Conservation (phyloP, 2,888 invertebrate genomes). For the Galerucella pusilla region DNA sequence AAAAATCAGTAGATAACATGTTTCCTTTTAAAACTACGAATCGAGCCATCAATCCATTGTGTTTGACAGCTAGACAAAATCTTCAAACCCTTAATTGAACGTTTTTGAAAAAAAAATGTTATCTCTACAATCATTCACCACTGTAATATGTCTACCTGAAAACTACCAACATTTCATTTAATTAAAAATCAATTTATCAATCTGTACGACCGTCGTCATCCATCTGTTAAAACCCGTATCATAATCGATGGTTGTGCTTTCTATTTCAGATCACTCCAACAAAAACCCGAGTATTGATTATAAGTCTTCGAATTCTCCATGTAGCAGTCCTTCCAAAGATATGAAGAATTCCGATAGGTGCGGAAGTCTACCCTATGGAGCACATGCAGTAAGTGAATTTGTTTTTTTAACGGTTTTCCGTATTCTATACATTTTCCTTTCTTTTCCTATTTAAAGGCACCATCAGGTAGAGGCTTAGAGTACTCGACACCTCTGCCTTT, state of each 20-base stretch:
- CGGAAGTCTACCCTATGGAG: slow-evolving; percentile 42
- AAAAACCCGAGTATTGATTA: slow-evolving; percentile 86
- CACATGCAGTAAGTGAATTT: slow-evolving; percentile 22
- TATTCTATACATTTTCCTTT: no score
- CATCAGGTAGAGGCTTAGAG: no score
- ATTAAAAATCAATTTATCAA: slow-evolving; percentile 30
- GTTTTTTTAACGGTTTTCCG: no score
- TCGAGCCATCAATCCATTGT: background rate
- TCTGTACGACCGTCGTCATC: slow-evolving; percentile 22
- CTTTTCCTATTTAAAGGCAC: no score
- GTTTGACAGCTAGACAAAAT: background rate
- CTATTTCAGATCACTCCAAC: slow-evolving; percentile 83
- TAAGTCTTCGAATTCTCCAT: slow-evolving; percentile 80
- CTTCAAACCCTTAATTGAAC: slow-evolving; percentile 2
- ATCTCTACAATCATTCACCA: background rate
- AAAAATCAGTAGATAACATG: no score
- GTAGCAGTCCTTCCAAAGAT: slow-evolving; percentile 87
- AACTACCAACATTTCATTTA: slow-evolving; percentile 23
- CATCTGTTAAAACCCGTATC: slow-evolving; percentile 6
- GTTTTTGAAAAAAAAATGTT: slow-evolving; percentile 1
- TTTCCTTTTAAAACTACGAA: no score
- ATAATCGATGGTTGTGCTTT: slow-evolving; percentile 21
- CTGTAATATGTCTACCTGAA: slow-evolving; percentile 24
- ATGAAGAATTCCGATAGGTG: slow-evolving; percentile 73
- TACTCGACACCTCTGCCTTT: no score